These are phyloP conservation scores for Beris morrisii DNA, from an alignment of 2,888 invertebrate genomes.

Conservation along the genomic window DNA sequence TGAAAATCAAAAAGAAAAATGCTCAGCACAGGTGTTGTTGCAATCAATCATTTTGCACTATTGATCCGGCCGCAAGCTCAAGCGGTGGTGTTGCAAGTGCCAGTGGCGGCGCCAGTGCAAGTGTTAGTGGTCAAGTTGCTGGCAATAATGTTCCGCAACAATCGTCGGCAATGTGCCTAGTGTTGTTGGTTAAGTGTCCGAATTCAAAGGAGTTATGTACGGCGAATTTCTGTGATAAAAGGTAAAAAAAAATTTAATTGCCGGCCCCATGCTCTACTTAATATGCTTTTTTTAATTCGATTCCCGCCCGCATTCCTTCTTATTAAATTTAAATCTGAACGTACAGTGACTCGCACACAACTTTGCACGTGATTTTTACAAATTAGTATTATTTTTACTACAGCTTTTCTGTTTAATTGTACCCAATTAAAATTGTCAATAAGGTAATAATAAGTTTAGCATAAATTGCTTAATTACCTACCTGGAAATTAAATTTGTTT, in stretches of 20 bases:
- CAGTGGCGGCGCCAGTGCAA: constrained; percentile 14
- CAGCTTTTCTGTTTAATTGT: too few species aligned
- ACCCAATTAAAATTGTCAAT: too few species aligned
- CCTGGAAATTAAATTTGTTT: too few species aligned
- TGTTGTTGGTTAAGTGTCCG: constrained; percentile 57
- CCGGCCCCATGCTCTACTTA: background rate
- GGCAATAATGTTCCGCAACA: constrained; percentile 36
- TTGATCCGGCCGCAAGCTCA: constrained; percentile 9
- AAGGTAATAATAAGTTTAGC: too few species aligned
- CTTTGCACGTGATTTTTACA: too few species aligned
- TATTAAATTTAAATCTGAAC: too few species aligned
- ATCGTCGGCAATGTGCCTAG: constrained; percentile 54
- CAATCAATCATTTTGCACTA: constrained; percentile 21
- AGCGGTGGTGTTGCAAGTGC: constrained; percentile 5
- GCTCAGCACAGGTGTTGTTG: constrained; percentile 39
- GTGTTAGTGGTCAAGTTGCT: constrained; percentile 30
- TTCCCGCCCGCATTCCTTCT: too few species aligned
- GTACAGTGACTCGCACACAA: too few species aligned
- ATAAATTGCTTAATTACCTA: too few species aligned
- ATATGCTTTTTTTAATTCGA: too few species aligned
- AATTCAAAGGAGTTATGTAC: constrained; percentile 56
- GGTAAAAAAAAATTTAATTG: constrained; percentile 44
- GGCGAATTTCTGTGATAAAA: constrained; percentile 56
- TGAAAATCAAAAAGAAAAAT: constrained; percentile 56
- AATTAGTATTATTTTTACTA: too few species aligned